Conservation (phyloP, 2,113 vertebrate species). For the Leptocoma aspasia region DNA sequence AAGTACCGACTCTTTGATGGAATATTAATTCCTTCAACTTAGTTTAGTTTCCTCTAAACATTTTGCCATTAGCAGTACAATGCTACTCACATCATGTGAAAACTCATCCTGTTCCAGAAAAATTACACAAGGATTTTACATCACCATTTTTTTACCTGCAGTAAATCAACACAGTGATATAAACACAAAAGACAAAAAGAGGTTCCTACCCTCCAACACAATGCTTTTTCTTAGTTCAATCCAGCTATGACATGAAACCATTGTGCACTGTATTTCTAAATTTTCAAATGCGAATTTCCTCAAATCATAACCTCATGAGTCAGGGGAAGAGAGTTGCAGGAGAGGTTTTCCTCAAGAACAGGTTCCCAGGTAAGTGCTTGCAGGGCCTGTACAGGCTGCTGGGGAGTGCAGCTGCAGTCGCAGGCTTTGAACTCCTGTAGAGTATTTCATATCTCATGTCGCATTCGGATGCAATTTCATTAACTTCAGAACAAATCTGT, state of each 20-base stretch:
- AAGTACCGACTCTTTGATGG: not conserved
- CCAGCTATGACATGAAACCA: not conserved
- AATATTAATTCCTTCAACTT: not conserved
- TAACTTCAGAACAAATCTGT: not conserved
- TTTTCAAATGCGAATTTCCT: not conserved
- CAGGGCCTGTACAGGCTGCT: not conserved
- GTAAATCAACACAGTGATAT: constrained; percentile 5
- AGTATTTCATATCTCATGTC: not conserved
- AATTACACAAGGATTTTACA: not conserved
- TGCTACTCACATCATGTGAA: not conserved
- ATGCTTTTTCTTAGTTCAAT: not conserved
- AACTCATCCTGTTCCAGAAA: constrained; percentile 31
- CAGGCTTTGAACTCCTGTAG: not conserved
- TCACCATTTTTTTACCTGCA: not conserved
- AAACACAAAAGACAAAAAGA: constrained; percentile 14
- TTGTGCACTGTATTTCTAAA: not conserved
- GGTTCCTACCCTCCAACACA: not conserved
- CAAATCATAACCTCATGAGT: not conserved
- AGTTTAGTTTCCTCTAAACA: not conserved
- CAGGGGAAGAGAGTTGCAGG: not conserved
- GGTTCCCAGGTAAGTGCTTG: not conserved
- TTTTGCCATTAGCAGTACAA: not conserved
- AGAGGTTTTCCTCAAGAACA: not conserved
- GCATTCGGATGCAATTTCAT: not conserved
- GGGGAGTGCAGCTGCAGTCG: not conserved